Evolutionary conservation across 2,113 vertebrate species (phyloP), one percentile per base, ranked within the genome.

Genomic region (Takifugu flavidus): DNA sequence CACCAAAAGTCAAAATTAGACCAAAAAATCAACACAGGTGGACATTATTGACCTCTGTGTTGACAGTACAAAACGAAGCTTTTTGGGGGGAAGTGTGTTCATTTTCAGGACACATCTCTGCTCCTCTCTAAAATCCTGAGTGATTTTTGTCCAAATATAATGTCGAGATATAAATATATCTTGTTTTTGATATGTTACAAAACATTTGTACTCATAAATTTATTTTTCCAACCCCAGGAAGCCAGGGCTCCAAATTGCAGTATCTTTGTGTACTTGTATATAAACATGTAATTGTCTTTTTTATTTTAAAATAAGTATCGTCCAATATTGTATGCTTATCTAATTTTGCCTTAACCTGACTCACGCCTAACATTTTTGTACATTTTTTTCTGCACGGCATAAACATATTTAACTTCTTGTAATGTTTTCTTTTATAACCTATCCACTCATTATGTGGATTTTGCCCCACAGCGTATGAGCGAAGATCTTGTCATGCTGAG

Each of bases 251-350:
- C 70, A 75, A 68, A 67, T 82, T 85, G 78, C 89, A 90, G 87
- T 89, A 90, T 88, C 81, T 73, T 74, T 84, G 74, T 86, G 77
- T 83, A 75, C 47, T 52, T 86, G 81, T 82, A 71, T 82, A 82
- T 73, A 85, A 62, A 79, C 81, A 79, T 70, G 74, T 79, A 69
- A 76, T 56, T 75, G 45, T 82, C 49, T 65, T 10, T 65, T 51
- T 52, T 62, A 47, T 28, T 45, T 57, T 60, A 55, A 42, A 72
- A 54, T 63, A 60, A 11, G 13, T 83, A 70, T 53, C 62, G 57
- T 71, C 66, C 56, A 65, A 63, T 79, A 77, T 70, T 74, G 54
- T 75, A 82, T 79, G 59, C 72, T 75, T 71, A 56, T 73, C 65
- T 70, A 42, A 49, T 70, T 57, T 79, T 55, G 62, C 65, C 69